Evolutionary conservation across 2,113 vertebrate genomes (phyloP), one percentile per base, ranked within the genome.

Genomic region (Ivindomyrus marchei): DNA sequence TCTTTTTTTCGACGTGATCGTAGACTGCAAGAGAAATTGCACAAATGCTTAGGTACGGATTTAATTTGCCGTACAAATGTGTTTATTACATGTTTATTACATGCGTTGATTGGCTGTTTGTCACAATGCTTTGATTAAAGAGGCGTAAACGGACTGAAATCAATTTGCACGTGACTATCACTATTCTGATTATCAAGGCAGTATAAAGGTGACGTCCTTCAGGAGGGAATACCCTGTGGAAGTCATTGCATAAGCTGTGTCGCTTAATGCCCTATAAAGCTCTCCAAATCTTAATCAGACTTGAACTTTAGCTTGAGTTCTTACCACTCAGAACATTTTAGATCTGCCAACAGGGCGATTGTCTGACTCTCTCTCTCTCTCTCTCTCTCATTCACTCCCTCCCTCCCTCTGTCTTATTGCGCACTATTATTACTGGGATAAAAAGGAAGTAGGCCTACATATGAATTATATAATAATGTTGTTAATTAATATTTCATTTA

Each of bases 251-350:
- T 89, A 89, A 89, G 17, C 36, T 47, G 19, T 45, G 50, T 56
- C 84, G 50, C 77, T 31, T 89, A 85, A 89, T 83, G 49, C 24
- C 19, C 21, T 10, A 17, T 89, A 89, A 89, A 56, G 17, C 74
- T 83, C 70, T 89, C 50, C 49, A 31, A 53, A 46, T 46, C 52
- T 89, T 84, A 84, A 89, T 58, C 58, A 52, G 77, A 49, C 13
- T 42, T 85, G 89, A 89, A 46, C 89, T 89, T 53, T 50, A 31
- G 36, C 74, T 45, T n/a, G 17, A 58, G 27, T 84, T 9, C 47
- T 53, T 10, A 10, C 36, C 49, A 15, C 36, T 47, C 49, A 77
- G 42, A 89, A 56, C 74, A 89, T 83, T 53, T 50, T 85, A 39
- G 70, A 89, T 89, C 19, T n/a, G 70, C 85, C 46, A 47, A n/a